phyloP scores from a whole-genome alignment of 2,797 vertebrate species.

The Enteromius anoplus region DNA sequence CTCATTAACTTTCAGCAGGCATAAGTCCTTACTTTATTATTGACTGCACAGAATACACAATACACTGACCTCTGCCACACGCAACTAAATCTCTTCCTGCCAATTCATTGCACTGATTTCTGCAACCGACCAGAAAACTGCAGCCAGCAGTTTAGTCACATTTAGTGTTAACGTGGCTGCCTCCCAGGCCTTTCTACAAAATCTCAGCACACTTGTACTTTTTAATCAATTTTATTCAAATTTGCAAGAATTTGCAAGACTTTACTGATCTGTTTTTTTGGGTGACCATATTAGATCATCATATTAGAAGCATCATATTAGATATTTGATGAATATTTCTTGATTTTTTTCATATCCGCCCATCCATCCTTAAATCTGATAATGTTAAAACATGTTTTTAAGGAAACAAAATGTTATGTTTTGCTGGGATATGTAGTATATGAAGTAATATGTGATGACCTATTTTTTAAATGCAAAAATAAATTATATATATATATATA shows the following conservation, averaged over 20 bases:
- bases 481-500: too few relatives aligned
- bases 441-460: neutral
- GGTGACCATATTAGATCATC: too few relatives aligned
- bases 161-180: constrained; percentile 75
- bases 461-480: too few relatives aligned
- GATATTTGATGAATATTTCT: neutral
- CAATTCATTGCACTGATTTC: constrained; percentile 95
- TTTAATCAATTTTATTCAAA: neutral
- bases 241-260: neutral
- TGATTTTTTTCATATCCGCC: too few relatives aligned
- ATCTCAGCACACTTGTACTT: neutral
- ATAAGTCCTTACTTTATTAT: constrained; percentile 99
- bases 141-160: constrained; percentile 80
- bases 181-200: constrained; percentile 25
- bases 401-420: neutral
- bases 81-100: constrained; percentile 95
- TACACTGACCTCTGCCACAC: constrained; percentile 97
- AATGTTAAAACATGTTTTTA: neutral
- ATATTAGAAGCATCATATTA: neutral
- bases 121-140: constrained; percentile 83
- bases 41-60: constrained; percentile 99
- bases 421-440: neutral
- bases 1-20: constrained; percentile 97
- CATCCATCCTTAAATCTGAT: neutral
- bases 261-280: neutral